A percentile compares a stretch with the other conserved stretches of the same genome.
These are phyloP conservation scores for Temnothorax longispinosus DNA, from an alignment of 1,140 invertebrate species.

Conservation along the genomic window DNA sequence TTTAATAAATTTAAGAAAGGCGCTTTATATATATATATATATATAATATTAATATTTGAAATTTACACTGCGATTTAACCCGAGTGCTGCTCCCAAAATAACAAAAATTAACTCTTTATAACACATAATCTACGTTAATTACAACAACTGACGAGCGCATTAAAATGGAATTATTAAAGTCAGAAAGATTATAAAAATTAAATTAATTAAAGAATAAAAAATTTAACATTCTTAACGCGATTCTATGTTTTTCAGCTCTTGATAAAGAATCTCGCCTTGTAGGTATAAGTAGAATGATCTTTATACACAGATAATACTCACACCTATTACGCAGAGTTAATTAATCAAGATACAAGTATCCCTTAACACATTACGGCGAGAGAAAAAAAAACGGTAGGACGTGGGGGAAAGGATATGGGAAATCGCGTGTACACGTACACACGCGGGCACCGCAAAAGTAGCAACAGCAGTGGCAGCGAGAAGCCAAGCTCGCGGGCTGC, in stretches of 20 bases:
- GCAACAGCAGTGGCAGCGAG: constrained; percentile 58
- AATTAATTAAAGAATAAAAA: background rate
- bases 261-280: background rate
- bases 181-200: background rate
- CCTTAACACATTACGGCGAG: background rate
- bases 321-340: constrained; percentile 22
- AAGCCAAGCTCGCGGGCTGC: constrained; percentile 79
- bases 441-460: constrained; percentile 27
- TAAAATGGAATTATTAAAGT: background rate
- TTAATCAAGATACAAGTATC: constrained; percentile 36
- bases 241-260: background rate
- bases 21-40: too few relatives aligned
- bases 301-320: background rate
- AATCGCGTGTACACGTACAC: constrained; percentile 55
- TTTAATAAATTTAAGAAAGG: background rate
- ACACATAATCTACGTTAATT: background rate
- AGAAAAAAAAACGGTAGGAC: background rate
- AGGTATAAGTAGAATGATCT: background rate
- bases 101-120: background rate
- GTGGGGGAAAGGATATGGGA: background rate
- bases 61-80: background rate
- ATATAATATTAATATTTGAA: background rate
- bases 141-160: background rate
- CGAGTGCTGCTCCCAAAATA: background rate
- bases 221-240: background rate